Conservation (phyloP, 2,888 invertebrate species). For the Candidula unifasciata region DNA sequence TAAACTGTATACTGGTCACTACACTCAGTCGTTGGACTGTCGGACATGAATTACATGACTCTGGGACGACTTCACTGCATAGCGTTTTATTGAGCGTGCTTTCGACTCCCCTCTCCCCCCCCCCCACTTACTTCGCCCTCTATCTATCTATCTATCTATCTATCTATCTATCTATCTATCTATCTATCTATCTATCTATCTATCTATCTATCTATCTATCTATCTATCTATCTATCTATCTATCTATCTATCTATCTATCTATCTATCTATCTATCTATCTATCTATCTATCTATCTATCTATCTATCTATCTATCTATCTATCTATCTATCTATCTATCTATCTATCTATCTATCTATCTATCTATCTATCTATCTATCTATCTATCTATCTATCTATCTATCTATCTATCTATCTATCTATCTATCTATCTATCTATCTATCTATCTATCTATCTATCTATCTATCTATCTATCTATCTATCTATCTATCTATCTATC, state of each 20-base stretch:
- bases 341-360: slow-evolving; percentile 28
- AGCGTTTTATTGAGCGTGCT: too few relatives aligned
- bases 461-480: background rate
- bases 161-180: slow-evolving; percentile 21
- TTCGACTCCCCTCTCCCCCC: too few relatives aligned
- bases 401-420: slow-evolving; percentile 15
- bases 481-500: background rate
- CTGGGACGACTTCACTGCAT: too few relatives aligned
- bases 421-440: slow-evolving; percentile 21
- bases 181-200: slow-evolving; percentile 21
- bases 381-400: slow-evolving; percentile 11
- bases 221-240: slow-evolving; percentile 21
- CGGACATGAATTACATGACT: too few relatives aligned
- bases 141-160: too few relatives aligned
- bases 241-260: slow-evolving; percentile 21
- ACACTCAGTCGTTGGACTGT: too few relatives aligned
- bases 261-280: slow-evolving; percentile 21
- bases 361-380: slow-evolving; percentile 29
- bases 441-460: slow-evolving; percentile 9
- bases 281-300: slow-evolving; percentile 21
- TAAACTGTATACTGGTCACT: too few relatives aligned
- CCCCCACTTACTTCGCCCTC: too few relatives aligned
- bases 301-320: slow-evolving; percentile 17
- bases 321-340: slow-evolving; percentile 22
- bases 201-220: slow-evolving; percentile 21